Conservation (phyloP, 1,140 invertebrate species). For the Nasonia vitripennis region DNA sequence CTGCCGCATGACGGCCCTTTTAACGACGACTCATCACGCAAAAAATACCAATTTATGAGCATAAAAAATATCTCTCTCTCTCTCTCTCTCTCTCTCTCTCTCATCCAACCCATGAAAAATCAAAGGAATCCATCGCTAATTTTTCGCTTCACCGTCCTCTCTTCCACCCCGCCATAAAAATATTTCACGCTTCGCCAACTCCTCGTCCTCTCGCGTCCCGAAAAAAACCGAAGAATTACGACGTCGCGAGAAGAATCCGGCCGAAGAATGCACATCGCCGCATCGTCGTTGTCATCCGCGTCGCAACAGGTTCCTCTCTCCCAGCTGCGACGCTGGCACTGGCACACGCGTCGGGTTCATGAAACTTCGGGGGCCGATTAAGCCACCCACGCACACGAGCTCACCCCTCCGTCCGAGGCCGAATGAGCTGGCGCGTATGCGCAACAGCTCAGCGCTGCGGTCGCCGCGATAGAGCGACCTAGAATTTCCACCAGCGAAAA, state of each 20-base stretch:
- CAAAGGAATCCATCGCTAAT: slow-evolving; percentile 9
- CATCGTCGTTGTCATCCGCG: neutral
- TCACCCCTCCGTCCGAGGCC: neutral
- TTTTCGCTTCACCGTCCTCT: slow-evolving; percentile 21
- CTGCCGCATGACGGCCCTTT: neutral
- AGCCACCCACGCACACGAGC: neutral
- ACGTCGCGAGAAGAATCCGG: neutral
- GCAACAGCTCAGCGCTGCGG: neutral
- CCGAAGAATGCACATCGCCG: neutral
- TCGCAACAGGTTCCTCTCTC: slow-evolving; percentile 12
- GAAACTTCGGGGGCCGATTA: slow-evolving; percentile 22
- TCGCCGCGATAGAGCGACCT: neutral
- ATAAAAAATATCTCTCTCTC: neutral
- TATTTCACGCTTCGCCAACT: neutral
- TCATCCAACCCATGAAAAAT: neutral
- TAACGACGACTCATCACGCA: neutral
- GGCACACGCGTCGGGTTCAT: neutral
- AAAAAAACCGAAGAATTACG: neutral
- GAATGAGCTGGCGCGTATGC: neutral
- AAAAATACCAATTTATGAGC: neutral
- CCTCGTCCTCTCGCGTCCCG: neutral
- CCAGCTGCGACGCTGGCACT: neutral
- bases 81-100: too few species aligned
- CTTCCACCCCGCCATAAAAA: neutral
- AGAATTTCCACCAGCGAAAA: neutral